phyloP scores from a whole-genome alignment of 1,140 invertebrate genomes.

The Trypoxylus dichotomus region DNA sequence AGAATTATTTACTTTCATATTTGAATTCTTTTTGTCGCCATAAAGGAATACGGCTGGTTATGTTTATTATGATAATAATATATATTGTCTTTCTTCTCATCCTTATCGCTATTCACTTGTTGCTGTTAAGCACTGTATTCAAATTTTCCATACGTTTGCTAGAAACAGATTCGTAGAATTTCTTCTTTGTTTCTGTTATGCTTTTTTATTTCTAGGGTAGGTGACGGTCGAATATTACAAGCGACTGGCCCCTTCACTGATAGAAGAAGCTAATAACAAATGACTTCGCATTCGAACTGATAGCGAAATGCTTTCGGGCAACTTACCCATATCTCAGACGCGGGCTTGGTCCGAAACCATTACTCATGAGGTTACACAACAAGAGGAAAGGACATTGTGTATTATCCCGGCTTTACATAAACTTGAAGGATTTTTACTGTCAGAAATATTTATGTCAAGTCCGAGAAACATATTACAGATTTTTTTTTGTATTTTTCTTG shows the following conservation, averaged over 20 bases:
- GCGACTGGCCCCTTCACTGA: background rate
- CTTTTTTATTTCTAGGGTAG: background rate
- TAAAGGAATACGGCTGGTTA: no score
- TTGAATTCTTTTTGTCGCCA: no score
- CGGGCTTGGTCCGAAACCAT: conserved; percentile 5
- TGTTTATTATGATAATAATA: no score
- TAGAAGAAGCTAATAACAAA: conserved; percentile 4
- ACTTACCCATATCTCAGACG: background rate
- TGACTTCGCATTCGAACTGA: conserved; percentile 2
- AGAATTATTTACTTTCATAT: no score
- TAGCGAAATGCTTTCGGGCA: conserved; percentile 12
- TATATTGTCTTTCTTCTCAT: no score
- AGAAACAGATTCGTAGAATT: background rate
- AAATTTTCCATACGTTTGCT: background rate
- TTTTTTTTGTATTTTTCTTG: background rate
- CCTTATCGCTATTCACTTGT: no score
- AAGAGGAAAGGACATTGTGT: conserved; percentile 6
- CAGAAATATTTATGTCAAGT: conserved; percentile 9
- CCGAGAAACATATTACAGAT: background rate
- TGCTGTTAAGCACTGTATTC: background rate
- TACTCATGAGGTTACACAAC: conserved; percentile 6
- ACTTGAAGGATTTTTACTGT: conserved; percentile 18
- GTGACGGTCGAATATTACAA: background rate
- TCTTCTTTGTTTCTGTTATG: background rate
- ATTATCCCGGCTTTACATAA: conserved; percentile 15